A percentile compares a stretch with the other conserved stretches of the same genome.
These are phyloP conservation scores for Prorops nasuta DNA, from an alignment of 1,140 invertebrate species.

Conservation along the genomic window DNA sequence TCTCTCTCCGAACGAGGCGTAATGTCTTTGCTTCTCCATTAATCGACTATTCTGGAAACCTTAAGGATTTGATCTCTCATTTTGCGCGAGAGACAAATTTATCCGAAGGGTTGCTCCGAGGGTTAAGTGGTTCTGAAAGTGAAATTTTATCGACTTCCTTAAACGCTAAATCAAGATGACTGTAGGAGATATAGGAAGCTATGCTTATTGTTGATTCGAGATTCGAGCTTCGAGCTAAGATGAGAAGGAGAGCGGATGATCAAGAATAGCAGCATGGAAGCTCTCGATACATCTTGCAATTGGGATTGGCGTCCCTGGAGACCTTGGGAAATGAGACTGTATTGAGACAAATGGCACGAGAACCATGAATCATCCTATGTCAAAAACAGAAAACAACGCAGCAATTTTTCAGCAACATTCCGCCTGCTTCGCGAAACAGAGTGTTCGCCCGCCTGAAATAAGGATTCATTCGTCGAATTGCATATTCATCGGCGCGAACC, in stretches of 20 bases:
- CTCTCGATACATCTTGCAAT: conserved; percentile 27
- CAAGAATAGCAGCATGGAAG: not conserved
- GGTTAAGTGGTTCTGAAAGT: not conserved
- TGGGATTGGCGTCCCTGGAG: conserved; percentile 36
- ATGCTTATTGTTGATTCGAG: too few relatives aligned
- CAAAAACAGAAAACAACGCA: conserved; percentile 35
- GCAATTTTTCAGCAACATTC: conserved; percentile 29
- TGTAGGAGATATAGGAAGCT: too few relatives aligned
- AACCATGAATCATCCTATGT: conserved; percentile 43
- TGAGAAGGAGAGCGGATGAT: not conserved
- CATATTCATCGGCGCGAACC: too few relatives aligned
- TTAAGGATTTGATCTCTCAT: not conserved
- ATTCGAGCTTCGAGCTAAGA: too few relatives aligned
- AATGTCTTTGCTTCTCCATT: not conserved
- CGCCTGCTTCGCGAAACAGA: conserved; percentile 18
- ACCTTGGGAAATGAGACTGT: conserved; percentile 32
- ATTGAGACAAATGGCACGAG: conserved; percentile 42
- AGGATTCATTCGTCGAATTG: too few relatives aligned
- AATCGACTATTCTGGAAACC: conserved; percentile 8
- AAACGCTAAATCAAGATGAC: not conserved
- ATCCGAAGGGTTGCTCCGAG: not conserved
- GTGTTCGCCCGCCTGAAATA: too few relatives aligned
- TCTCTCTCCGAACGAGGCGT: too few relatives aligned
- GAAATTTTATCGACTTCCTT: not conserved
- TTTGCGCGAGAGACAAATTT: not conserved